A percentile compares a stretch with the other conserved stretches of the same genome.
phyloP scores from a whole-genome alignment of 2,797 vertebrate species.

The Vespertilio murinus region DNA sequence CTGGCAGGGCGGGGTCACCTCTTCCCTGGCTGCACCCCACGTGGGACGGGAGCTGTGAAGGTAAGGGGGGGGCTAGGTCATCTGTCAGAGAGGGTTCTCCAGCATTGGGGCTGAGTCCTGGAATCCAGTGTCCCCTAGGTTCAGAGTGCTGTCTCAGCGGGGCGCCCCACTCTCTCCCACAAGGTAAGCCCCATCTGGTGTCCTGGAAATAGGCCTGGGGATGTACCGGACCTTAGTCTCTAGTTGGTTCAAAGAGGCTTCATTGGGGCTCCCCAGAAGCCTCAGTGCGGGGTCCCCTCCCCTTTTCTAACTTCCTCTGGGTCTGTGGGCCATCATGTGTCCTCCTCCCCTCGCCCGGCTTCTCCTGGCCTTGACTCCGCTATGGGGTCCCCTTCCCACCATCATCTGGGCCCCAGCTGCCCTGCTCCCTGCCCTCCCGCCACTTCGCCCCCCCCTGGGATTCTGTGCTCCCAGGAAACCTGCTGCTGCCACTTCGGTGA shows the following conservation, averaged over 20 bases:
- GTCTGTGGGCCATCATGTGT: neutral
- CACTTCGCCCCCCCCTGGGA: neutral
- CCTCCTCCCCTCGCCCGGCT: neutral
- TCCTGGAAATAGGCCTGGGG: neutral
- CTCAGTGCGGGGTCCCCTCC: rapidly evolving
- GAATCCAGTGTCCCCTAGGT: neutral
- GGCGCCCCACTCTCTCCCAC: neutral
- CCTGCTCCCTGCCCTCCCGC: neutral
- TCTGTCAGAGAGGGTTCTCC: neutral
- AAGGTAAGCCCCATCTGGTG: neutral
- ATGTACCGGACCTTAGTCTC: neutral
- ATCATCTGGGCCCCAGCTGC: neutral
- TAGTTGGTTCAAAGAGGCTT: neutral
- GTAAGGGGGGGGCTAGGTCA: neutral
- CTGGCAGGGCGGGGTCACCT: neutral
- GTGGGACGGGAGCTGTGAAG: neutral
- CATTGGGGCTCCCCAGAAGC: neutral
- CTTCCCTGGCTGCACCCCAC: neutral
- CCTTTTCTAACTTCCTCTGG: neutral
- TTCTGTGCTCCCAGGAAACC: neutral
- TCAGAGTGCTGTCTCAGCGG: neutral
- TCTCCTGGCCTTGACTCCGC: neutral
- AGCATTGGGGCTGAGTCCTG: neutral
- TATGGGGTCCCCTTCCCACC: neutral
- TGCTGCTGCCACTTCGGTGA: neutral